Evolutionary conservation across 2,888 invertebrate species (phyloP).

Genomic region (Morpho deidamia): DNA sequence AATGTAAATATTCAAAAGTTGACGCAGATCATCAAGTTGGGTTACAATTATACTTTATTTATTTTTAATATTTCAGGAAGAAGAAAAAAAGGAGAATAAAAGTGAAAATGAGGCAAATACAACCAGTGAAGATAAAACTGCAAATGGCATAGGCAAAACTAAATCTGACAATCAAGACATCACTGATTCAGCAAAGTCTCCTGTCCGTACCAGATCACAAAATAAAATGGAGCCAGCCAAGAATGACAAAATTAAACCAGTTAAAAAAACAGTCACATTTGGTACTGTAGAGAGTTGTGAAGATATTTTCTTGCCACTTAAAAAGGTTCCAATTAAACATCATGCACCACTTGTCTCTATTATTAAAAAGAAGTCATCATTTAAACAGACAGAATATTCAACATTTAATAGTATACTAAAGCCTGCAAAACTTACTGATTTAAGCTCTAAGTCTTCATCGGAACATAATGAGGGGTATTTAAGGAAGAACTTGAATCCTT

Average conservation of each 20-base stretch:
- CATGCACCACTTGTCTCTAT: constrained; percentile 80
- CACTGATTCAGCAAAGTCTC: constrained; percentile 56
- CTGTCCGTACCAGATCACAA: constrained; percentile 68
- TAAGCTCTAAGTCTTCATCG: constrained; percentile 76
- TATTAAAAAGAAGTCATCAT: constrained; percentile 80
- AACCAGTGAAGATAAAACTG: constrained; percentile 47
- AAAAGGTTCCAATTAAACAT: constrained; percentile 77
- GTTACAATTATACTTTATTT: background rate
- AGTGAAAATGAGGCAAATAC: constrained; percentile 54
- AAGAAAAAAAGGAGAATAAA: constrained; percentile 74
- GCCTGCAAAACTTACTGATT: constrained; percentile 80
- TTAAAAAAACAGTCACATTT: constrained; percentile 82
- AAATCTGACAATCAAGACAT: constrained; percentile 40
- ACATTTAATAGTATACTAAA: constrained; percentile 79
- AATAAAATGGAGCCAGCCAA: constrained; percentile 72
- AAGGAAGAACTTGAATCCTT: constrained; percentile 65
- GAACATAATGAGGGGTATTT: constrained; percentile 71
- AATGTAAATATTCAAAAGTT: background rate
- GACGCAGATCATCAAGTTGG: background rate
- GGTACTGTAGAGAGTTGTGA: constrained; percentile 81
- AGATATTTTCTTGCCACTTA: constrained; percentile 76
- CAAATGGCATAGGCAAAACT: constrained; percentile 35
- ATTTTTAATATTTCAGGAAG: constrained; percentile 51
- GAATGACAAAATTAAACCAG: constrained; percentile 65
- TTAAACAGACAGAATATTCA: constrained; percentile 76